Conservation (phyloP, 2,888 invertebrate species). For the Dynastes hyllus region DNA sequence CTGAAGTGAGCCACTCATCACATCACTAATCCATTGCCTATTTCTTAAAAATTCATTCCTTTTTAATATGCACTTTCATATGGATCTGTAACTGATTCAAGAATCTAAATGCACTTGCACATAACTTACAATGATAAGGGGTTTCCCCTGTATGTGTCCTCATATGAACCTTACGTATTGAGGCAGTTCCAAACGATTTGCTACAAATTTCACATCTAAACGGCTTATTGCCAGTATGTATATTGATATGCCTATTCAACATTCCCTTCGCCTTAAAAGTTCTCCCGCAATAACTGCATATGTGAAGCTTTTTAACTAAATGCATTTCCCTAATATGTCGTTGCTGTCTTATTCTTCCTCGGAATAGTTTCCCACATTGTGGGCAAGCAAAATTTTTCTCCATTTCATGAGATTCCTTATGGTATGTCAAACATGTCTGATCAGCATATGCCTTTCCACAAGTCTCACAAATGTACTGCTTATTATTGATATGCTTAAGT, state of each 20-base stretch:
- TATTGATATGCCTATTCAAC: slow-evolving; percentile 1
- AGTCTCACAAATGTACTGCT: no score
- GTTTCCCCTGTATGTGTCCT: slow-evolving; percentile 21
- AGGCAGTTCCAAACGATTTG: background rate
- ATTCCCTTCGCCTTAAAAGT: background rate
- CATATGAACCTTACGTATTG: slow-evolving; percentile 7
- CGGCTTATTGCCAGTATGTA: slow-evolving; percentile 31
- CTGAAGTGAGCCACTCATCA: no score
- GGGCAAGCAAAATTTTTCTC: background rate
- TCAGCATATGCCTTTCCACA: no score
- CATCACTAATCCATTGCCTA: no score
- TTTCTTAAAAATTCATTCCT: background rate
- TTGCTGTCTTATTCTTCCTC: background rate
- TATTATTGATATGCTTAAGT: no score
- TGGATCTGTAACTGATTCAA: background rate
- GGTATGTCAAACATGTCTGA: background rate
- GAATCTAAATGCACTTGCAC: slow-evolving; percentile 8
- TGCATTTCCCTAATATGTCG: background rate
- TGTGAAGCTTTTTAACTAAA: background rate
- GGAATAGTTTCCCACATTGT: slow-evolving; percentile 3
- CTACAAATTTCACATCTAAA: slow-evolving; percentile 24
- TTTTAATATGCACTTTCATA: slow-evolving; percentile 4
- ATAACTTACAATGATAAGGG: slow-evolving; percentile 10
- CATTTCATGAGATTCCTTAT: background rate
- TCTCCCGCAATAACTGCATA: slow-evolving; percentile 14